Base-by-base conservation (phyloP, 92 coral and sea anemone species). In the Paramuricea clavata region DNA sequence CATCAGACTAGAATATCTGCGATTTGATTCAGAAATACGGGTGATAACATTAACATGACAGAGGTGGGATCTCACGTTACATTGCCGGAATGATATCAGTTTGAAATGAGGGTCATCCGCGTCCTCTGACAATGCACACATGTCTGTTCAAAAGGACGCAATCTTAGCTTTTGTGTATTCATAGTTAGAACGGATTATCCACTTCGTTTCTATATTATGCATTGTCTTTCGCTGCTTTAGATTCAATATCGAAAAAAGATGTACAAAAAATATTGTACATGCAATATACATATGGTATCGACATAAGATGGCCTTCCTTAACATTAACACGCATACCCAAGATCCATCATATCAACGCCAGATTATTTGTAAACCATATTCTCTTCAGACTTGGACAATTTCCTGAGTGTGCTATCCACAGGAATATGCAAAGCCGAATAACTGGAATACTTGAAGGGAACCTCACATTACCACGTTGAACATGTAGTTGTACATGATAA, bases 261-360 rank as follows among this genome's bases (percentile, higher is more conserved):
- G 8, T 21, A 19, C 62, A 54, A 54, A n/a, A n/a, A 19, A 21
- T 54, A 54, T 4, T 54, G 62, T 8, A 54, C 62, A 54, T 54
- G 62, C 5, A 6, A 19, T n/a, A n/a, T n/a, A n/a, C n/a, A n/a
- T n/a, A n/a, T n/a, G n/a, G n/a, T n/a, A n/a, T n/a, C n/a, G n/a
- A n/a, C n/a, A n/a, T n/a, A n/a, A n/a, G n/a, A n/a, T n/a, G n/a
- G n/a, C n/a, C n/a, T n/a, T n/a, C n/a, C n/a, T n/a, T n/a, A n/a
- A 13, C 36, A 65, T 65, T 31, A 65, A 27, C 39, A 31, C 21
- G 39, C 22, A 19, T 65, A 31, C 41, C 2, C 39, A 6, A 26
- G 39, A 65, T 65, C 72, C 72, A 33, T 31, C 72, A 65, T 16
- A 65, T 65, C 39, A 65, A 28, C 72, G 72, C 62, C 62, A 54